Conservation (phyloP, 2,797 vertebrate species). For the Mormyrops boulengeri region DNA sequence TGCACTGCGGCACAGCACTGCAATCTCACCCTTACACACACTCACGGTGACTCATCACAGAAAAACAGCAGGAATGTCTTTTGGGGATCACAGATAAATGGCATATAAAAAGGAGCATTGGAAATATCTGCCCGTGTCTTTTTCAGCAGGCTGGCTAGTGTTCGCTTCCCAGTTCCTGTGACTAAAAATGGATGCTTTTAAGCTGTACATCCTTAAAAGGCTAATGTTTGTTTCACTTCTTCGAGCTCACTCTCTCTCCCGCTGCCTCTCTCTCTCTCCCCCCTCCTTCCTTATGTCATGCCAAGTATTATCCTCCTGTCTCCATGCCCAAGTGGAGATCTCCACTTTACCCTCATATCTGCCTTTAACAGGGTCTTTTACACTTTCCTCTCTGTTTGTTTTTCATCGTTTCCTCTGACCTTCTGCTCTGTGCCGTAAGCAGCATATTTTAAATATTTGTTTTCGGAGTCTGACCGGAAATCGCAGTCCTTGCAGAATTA, state of each 20-base stretch:
- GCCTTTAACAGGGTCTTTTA: neutral
- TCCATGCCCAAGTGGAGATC: neutral
- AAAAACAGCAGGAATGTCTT: slow-evolving; percentile 16
- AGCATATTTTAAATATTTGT: neutral
- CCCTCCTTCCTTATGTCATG: neutral
- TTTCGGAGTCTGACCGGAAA: neutral
- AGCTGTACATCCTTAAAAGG: slow-evolving; percentile 53
- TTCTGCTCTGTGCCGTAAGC: neutral
- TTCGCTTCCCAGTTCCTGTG: slow-evolving; percentile 25
- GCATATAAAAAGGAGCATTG: slow-evolving; percentile 26
- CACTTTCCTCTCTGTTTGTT: neutral
- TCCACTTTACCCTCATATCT: neutral
- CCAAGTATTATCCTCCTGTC: neutral
- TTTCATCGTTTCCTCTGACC: neutral
- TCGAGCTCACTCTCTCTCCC: slow-evolving; percentile 15
- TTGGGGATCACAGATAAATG: slow-evolving; percentile 32
- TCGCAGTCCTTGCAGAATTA: neutral
- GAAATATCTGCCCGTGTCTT: slow-evolving; percentile 40
- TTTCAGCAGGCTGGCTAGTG: neutral
- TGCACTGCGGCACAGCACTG: neutral
- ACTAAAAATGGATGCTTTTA: slow-evolving; percentile 54
- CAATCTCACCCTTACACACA: neutral
- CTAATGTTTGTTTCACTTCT: slow-evolving; percentile 32
- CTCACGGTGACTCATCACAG: neutral
- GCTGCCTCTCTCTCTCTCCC: neutral